Evolutionary conservation across 64 coral and sea anemone species (phyloP).

Genomic region (Anthopleura sola): DNA sequence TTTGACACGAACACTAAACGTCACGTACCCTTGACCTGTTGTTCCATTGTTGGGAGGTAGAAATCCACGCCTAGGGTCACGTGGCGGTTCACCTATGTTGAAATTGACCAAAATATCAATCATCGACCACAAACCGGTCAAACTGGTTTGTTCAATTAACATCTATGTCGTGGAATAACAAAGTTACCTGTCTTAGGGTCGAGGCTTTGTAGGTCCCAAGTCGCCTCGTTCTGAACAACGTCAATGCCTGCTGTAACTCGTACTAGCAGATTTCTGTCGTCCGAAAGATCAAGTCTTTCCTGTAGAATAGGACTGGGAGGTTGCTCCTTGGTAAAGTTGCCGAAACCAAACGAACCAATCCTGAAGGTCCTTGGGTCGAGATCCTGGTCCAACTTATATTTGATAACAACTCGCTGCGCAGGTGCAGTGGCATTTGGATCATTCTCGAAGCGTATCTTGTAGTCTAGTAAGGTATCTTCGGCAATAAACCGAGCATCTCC

Average conservation of each 20-base stretch:
- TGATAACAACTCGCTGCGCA: constrained; percentile 64
- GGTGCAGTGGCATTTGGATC: constrained; percentile 71
- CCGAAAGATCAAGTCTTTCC: constrained; percentile 63
- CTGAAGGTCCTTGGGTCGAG: constrained; percentile 67
- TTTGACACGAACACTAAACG: constrained; percentile 54
- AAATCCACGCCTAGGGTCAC: constrained; percentile 64
- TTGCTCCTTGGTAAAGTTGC: constrained; percentile 65
- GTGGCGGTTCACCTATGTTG: constrained; percentile 50
- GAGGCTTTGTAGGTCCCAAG: constrained; percentile 68
- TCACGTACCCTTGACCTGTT: constrained; percentile 78
- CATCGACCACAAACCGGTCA: neutral
- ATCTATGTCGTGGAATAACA: neutral
- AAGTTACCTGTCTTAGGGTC: constrained; percentile 65
- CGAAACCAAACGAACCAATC: constrained; percentile 75
- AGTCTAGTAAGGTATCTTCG: constrained; percentile 40
- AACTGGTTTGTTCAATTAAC: no score
- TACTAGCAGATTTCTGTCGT: constrained; percentile 46
- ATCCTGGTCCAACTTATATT: constrained; percentile 60
- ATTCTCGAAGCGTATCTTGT: constrained; percentile 88
- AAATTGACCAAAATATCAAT: neutral
- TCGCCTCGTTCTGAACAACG: constrained; percentile 46
- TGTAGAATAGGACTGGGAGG: constrained; percentile 52
- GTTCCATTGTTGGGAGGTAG: constrained; percentile 84
- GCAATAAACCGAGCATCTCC: constrained; percentile 80
- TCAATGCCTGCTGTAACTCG: constrained; percentile 63